These are phyloP conservation scores for Aspidiotus destructor DNA, from an alignment of 2,888 invertebrate species.

Conservation along the genomic window DNA sequence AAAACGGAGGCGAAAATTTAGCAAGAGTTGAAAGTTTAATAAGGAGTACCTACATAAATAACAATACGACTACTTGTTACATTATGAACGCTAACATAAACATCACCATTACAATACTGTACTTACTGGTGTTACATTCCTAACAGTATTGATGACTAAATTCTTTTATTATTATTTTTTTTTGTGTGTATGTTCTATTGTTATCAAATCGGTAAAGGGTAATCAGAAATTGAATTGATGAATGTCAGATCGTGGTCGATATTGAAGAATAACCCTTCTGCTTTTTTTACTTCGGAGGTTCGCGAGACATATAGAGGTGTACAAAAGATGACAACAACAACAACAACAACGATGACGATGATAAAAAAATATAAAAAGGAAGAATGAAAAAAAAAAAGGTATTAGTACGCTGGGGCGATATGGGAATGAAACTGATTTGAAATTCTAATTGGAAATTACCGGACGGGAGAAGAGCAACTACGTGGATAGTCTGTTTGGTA, in stretches of 20 bases:
- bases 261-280: conserved; percentile 21
- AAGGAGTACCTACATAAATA: conserved; percentile 7
- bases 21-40: conserved; percentile 27
- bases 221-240: conserved; percentile 28
- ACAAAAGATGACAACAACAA: not conserved
- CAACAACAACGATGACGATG: not conserved
- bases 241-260: conserved; percentile 29
- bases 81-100: conserved; percentile 18
- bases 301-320: not conserved
- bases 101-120: conserved; percentile 6
- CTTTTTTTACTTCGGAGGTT: too few relatives aligned
- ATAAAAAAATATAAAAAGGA: conserved; percentile 1
- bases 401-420: conserved; percentile 24
- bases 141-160: conserved; percentile 19
- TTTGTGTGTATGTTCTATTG: not conserved
- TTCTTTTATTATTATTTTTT: not conserved
- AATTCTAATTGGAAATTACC: conserved; percentile 29
- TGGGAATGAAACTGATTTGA: conserved; percentile 24
- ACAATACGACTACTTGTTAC: conserved; percentile 26
- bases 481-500: conserved; percentile 22
- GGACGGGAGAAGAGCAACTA: conserved; percentile 10
- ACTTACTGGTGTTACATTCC: conserved; percentile 3
- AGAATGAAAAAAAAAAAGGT: conserved; percentile 16
- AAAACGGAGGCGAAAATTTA: not conserved
- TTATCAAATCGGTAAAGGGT: conserved; percentile 15